Percentiles rank a stretch among this genome's conserved stretches.
Conservation (phyloP, 2,888 invertebrate genomes). For the Drosophila borborema region DNA sequence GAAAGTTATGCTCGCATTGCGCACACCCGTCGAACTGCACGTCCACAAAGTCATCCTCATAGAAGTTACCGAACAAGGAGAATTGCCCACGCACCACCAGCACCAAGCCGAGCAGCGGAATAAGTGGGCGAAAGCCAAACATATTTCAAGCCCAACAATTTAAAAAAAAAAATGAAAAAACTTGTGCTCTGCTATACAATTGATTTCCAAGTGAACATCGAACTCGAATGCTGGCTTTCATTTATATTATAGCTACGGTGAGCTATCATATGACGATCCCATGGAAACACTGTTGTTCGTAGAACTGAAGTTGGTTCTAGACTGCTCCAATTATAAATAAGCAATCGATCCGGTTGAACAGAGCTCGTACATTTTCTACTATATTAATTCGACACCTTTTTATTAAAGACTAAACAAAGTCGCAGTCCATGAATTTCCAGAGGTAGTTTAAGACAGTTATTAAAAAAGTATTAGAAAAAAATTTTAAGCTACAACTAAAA, state of each 20-base stretch:
- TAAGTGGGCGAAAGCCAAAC: slow-evolving; percentile 11
- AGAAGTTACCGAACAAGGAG: slow-evolving; percentile 4
- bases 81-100: slow-evolving; percentile 28
- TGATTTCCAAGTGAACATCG: slow-evolving; percentile 14
- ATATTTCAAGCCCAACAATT: slow-evolving; percentile 5
- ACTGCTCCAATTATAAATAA: not conserved
- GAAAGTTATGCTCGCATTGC: slow-evolving; percentile 50
- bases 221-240: not conserved
- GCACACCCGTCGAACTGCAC: slow-evolving; percentile 44
- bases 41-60: slow-evolving; percentile 56
- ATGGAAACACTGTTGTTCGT: not conserved
- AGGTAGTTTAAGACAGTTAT: not conserved
- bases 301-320: not conserved
- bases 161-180: not conserved
- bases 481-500: too few relatives aligned
- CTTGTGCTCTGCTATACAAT: slow-evolving; percentile 20
- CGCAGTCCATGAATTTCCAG: not conserved
- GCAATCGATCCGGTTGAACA: not conserved
- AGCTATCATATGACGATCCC: not conserved
- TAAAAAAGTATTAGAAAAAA: not conserved
- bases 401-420: not conserved
- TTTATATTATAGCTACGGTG: slow-evolving; percentile 23
- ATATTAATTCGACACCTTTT: not conserved
- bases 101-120: slow-evolving; percentile 31
- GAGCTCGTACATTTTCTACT: not conserved